Evolutionary conservation across 2,113 vertebrate genomes (phyloP).

Genomic region (Hemibagrus wyckioides): DNA sequence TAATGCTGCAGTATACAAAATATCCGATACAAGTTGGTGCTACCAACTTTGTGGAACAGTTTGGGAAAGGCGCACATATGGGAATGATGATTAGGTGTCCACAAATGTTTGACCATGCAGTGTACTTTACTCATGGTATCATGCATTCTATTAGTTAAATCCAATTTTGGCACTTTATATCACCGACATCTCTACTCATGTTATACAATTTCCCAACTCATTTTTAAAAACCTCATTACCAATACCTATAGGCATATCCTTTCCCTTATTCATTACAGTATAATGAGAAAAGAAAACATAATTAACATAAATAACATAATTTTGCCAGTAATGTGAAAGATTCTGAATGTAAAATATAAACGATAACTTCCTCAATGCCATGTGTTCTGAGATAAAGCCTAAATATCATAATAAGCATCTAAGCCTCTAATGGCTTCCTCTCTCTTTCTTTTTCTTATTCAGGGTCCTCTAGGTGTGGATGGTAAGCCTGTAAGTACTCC

Average conservation of each 20-base stretch:
- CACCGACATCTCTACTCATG: neutral
- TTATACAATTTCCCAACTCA: neutral
- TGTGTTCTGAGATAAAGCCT: neutral
- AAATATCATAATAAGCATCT: neutral
- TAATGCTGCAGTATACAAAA: neutral
- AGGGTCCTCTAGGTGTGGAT: slow-evolving; percentile 86
- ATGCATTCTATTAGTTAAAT: neutral
- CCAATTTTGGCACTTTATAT: neutral
- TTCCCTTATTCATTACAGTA: neutral
- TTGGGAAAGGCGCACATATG: neutral
- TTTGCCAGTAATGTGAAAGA: slow-evolving; percentile 1
- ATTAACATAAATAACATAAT: too few relatives aligned
- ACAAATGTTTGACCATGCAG: neutral
- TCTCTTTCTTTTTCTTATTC: slow-evolving; percentile 37
- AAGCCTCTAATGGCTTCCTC: slow-evolving; percentile 16
- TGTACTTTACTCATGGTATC: neutral
- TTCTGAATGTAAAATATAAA: neutral
- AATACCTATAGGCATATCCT: neutral
- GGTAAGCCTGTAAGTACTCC: slow-evolving; percentile 83
- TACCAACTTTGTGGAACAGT: neutral
- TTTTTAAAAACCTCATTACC: neutral
- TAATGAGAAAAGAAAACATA: neutral
- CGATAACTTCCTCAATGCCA: neutral
- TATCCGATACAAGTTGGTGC: neutral
- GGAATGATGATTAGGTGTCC: neutral